Evolutionary conservation across 2,888 invertebrate genomes (phyloP).

Genomic region (Idaea straminata): DNA sequence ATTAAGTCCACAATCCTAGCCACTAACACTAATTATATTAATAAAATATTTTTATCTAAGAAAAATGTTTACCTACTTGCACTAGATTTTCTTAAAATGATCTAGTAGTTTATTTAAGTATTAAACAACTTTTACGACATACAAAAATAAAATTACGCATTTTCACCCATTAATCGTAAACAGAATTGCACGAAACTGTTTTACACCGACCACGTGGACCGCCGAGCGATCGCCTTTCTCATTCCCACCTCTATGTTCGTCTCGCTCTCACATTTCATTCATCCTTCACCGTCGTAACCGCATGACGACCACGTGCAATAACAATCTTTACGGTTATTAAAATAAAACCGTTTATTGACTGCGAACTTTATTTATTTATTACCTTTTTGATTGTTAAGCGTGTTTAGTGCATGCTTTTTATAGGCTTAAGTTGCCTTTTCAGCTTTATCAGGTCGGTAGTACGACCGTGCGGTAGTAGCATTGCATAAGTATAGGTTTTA

Average conservation of each 20-base stretch:
- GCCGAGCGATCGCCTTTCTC: constrained; percentile 58
- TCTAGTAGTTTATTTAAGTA: background rate
- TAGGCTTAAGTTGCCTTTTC: constrained; percentile 80
- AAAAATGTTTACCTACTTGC: too few species aligned
- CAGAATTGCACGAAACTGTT: constrained; percentile 62
- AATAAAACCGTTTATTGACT: constrained; percentile 77
- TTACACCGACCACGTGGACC: constrained; percentile 73
- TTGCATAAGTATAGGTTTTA: constrained; percentile 79
- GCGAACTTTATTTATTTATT: constrained; percentile 73
- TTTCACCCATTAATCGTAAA: constrained; percentile 23
- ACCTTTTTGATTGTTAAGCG: constrained; percentile 66
- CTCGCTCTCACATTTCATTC: constrained; percentile 70
- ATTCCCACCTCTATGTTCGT: constrained; percentile 47
- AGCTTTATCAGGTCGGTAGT: constrained; percentile 79
- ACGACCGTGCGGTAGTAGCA: constrained; percentile 77
- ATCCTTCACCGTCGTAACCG: constrained; percentile 69
- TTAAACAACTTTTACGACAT: background rate
- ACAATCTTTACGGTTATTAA: constrained; percentile 70
- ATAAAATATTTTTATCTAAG: too few species aligned
- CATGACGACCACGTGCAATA: constrained; percentile 67
- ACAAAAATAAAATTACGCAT: constrained; percentile 4
- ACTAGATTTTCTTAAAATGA: background rate
- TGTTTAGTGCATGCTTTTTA: constrained; percentile 81
- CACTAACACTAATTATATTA: too few species aligned
- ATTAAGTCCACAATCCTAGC: too few species aligned